Evolutionary conservation across 2,113 vertebrate genomes (phyloP).

Genomic region (Saguinus imperator): DNA sequence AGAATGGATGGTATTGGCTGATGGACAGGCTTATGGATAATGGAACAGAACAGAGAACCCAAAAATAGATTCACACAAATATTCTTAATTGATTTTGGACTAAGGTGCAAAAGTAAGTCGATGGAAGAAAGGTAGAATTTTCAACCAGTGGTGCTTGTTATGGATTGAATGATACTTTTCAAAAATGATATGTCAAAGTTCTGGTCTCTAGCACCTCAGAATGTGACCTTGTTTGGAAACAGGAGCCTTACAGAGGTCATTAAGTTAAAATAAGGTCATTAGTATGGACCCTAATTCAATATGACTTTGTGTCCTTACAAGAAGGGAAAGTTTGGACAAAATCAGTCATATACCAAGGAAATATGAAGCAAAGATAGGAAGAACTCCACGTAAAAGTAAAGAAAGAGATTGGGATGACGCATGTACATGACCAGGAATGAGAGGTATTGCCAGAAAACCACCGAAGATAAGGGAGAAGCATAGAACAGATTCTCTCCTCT

Average conservation of each 20-base stretch:
- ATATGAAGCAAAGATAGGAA: not conserved
- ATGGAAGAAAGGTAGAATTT: not conserved
- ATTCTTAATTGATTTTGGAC: not conserved
- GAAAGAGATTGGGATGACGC: not conserved
- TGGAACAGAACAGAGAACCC: not conserved
- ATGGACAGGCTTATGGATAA: not conserved
- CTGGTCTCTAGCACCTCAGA: not conserved
- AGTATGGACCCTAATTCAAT: not conserved
- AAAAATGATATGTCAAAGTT: not conserved
- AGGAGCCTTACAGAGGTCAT: not conserved
- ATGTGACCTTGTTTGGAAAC: not conserved
- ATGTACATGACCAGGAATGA: fast-evolving
- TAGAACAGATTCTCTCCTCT: not conserved
- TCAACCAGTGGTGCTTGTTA: not conserved
- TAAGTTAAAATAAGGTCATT: not conserved
- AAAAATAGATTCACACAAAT: not conserved
- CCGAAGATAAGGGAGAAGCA: too few relatives aligned
- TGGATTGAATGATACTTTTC: not conserved
- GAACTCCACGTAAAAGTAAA: fast-evolving
- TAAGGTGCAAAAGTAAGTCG: not conserved
- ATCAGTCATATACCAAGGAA: not conserved
- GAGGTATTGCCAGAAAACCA: fast-evolving
- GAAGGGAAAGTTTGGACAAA: not conserved
- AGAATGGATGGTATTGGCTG: too few relatives aligned
- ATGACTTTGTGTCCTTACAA: not conserved